Evolutionary conservation across 2,797 vertebrate genomes (phyloP).

Genomic region (Sphenodon punctatus): DNA sequence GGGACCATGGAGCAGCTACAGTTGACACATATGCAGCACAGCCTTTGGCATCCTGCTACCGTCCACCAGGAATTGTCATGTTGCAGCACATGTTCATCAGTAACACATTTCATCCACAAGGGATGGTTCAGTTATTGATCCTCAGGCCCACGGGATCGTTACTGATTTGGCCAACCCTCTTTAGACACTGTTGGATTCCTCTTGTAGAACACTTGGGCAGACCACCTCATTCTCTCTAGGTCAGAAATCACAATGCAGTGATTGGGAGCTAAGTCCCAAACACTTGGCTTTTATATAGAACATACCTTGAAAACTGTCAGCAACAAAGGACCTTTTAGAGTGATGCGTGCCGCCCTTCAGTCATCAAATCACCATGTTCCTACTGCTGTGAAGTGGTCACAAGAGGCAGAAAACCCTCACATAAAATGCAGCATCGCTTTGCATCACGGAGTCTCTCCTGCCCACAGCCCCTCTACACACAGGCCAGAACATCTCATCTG

Average conservation of each 20-base stretch:
- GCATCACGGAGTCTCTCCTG: neutral
- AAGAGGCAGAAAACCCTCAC: slow-evolving; percentile 12
- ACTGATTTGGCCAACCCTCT: too few species aligned
- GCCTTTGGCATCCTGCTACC: too few species aligned
- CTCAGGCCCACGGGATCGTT: neutral
- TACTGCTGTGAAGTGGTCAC: slow-evolving; percentile 4
- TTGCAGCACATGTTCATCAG: too few species aligned
- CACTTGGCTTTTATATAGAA: neutral
- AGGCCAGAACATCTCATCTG: neutral
- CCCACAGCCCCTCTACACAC: neutral
- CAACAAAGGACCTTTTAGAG: neutral
- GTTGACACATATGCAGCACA: too few species aligned
- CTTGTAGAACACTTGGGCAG: neutral
- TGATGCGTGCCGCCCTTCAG: neutral
- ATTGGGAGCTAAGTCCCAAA: neutral
- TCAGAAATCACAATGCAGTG: too few species aligned
- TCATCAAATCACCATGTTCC: slow-evolving; percentile 25
- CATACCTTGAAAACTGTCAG: neutral
- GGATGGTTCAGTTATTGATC: neutral
- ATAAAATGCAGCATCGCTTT: slow-evolving; percentile 8
- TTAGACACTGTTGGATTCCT: neutral
- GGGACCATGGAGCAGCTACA: too few species aligned
- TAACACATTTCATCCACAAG: neutral
- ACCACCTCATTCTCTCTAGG: neutral
- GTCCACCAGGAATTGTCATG: too few species aligned